Evolutionary conservation across 2,797 vertebrate genomes (phyloP).

Genomic region (Lutjanus argentimaculatus): DNA sequence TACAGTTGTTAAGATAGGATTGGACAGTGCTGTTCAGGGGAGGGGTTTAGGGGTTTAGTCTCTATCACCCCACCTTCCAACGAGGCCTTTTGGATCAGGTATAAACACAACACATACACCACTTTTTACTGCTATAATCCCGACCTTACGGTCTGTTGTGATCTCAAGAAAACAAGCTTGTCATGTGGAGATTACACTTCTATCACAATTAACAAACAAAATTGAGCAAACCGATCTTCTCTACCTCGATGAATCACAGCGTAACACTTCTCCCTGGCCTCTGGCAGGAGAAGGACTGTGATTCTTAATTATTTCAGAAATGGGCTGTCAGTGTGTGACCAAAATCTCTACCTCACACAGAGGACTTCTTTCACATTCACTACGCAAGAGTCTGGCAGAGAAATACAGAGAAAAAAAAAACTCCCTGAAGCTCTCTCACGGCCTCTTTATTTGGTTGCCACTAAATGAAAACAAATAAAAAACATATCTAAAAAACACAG

Average conservation of each 20-base stretch:
- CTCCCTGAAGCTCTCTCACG: constrained; percentile 49
- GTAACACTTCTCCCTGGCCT: background rate
- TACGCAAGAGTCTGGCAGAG: constrained; percentile 10
- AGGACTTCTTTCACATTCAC: constrained; percentile 35
- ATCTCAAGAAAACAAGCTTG: background rate
- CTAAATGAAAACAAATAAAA: constrained; percentile 53
- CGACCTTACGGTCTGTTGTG: background rate
- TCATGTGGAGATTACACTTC: background rate
- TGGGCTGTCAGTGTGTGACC: background rate
- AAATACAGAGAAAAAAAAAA: background rate
- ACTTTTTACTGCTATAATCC: background rate
- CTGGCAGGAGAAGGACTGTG: background rate
- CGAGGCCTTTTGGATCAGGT: background rate
- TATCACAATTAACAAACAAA: background rate
- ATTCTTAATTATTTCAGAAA: background rate
- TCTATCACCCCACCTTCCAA: background rate
- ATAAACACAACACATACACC: background rate
- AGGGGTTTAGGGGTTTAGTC: too few relatives aligned
- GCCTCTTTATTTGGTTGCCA: constrained; percentile 58
- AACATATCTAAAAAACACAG: constrained; percentile 22
- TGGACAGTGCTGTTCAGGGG: too few relatives aligned
- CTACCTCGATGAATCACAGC: too few relatives aligned
- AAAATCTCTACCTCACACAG: constrained; percentile 6
- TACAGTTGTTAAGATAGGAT: too few relatives aligned
- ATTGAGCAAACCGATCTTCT: background rate